Evolutionary conservation across 2,113 vertebrate species (phyloP).

Genomic region (Muntiacus reevesi): DNA sequence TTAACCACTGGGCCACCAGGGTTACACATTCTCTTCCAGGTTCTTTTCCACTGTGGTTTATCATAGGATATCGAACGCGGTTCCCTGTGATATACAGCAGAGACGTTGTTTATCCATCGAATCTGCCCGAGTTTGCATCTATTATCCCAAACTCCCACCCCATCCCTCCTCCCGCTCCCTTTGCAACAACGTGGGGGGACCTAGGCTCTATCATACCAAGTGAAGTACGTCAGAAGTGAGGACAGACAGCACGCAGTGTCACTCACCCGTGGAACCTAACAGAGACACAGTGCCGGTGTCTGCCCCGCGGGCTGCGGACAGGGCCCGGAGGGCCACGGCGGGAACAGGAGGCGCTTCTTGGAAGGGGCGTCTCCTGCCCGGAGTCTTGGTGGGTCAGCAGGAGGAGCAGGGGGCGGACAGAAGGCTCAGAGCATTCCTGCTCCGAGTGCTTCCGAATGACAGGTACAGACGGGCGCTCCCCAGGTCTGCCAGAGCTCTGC

Average conservation of each 20-base stretch:
- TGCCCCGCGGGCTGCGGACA: neutral
- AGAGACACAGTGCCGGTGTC: neutral
- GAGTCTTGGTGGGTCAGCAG: neutral
- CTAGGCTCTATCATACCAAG: neutral
- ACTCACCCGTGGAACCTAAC: neutral
- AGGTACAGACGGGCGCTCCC: too few species aligned
- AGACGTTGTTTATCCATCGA: neutral
- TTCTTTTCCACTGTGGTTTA: neutral
- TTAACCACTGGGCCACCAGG: neutral
- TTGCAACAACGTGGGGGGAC: neutral
- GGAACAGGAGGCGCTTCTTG: neutral
- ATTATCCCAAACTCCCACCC: neutral
- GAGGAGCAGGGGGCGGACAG: accelerated
- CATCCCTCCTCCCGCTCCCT: neutral
- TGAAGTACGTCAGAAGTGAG: neutral
- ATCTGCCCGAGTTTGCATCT: neutral
- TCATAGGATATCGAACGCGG: neutral
- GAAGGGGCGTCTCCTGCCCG: neutral
- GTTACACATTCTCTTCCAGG: neutral
- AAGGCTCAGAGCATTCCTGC: too few species aligned
- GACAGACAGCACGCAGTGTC: neutral
- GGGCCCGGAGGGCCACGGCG: neutral
- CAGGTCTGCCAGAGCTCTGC: neutral
- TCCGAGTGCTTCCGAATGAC: neutral
- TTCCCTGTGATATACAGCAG: neutral